Conservation (phyloP, 2,888 invertebrate species). For the Athripsodes cinereus region DNA sequence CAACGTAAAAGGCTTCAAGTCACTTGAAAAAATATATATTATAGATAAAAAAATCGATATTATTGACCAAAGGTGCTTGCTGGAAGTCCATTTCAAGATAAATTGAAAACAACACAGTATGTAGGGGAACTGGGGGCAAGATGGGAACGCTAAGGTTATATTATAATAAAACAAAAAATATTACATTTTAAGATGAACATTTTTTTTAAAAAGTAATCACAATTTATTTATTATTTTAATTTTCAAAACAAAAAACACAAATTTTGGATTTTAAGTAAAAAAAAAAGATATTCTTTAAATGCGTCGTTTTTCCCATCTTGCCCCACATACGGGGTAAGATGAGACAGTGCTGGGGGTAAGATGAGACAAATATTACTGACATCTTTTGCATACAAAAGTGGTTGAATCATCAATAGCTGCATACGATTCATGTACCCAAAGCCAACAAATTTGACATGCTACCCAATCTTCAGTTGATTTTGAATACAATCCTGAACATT, state of each 20-base stretch:
- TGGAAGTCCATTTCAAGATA: too few relatives aligned
- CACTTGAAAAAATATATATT: too few relatives aligned
- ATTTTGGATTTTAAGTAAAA: slow-evolving; percentile 22
- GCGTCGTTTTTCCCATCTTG: too few relatives aligned
- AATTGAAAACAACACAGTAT: too few relatives aligned
- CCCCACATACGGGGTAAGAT: slow-evolving; percentile 21
- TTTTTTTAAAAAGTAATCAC: background rate
- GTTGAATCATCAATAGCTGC: slow-evolving; percentile 29
- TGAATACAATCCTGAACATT: slow-evolving; percentile 17
- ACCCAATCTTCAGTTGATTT: slow-evolving; percentile 28
- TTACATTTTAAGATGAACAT: too few relatives aligned
- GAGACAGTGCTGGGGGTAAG: too few relatives aligned
- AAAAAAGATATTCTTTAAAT: too few relatives aligned
- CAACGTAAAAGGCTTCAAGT: too few relatives aligned
- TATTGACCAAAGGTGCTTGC: too few relatives aligned
- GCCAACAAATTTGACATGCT: slow-evolving; percentile 26
- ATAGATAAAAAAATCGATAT: too few relatives aligned
- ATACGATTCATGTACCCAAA: slow-evolving; percentile 28
- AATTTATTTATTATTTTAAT: background rate
- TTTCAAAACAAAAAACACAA: slow-evolving; percentile 16
- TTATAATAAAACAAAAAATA: background rate
- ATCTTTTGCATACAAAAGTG: slow-evolving; percentile 28
- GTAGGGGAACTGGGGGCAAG: background rate
- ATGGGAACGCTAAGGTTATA: too few relatives aligned
- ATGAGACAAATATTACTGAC: slow-evolving; percentile 11